These are phyloP conservation scores for Bubo blakistoni DNA, from an alignment of 2,113 vertebrate species.

Conservation along the genomic window DNA sequence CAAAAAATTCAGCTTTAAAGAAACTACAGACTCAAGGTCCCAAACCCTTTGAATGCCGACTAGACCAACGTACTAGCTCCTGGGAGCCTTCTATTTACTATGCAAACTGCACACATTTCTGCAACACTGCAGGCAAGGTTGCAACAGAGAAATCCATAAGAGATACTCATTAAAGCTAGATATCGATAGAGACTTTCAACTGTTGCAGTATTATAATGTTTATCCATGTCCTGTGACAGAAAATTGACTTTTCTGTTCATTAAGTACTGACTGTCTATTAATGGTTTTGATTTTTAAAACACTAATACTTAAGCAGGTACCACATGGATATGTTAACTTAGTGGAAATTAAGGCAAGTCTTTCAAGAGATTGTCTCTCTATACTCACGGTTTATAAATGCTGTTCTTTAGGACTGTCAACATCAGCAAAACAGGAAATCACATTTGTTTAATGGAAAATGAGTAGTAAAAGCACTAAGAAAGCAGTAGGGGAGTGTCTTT, in stretches of 20 bases:
- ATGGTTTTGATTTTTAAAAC: not conserved
- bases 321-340: not conserved
- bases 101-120: not conserved
- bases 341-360: not conserved
- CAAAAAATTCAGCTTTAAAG: not conserved
- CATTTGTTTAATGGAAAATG: not conserved
- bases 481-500: not conserved
- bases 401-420: not conserved
- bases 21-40: not conserved
- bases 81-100: not conserved
- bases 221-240: not conserved
- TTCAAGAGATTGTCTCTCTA: not conserved
- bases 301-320: not conserved
- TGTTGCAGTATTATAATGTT: not conserved
- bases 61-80: not conserved
- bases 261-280: not conserved
- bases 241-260: not conserved
- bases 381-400: not conserved
- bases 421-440: not conserved
- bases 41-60: accelerated
- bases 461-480: not conserved
- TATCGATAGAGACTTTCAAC: not conserved
- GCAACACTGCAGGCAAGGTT: not conserved
- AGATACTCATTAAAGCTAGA: not conserved
- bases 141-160: not conserved